Percentiles rank a stretch among this genome's conserved stretches.
These are phyloP conservation scores for Campoplex nolae DNA, from an alignment of 2,888 invertebrate genomes.

Conservation along the genomic window DNA sequence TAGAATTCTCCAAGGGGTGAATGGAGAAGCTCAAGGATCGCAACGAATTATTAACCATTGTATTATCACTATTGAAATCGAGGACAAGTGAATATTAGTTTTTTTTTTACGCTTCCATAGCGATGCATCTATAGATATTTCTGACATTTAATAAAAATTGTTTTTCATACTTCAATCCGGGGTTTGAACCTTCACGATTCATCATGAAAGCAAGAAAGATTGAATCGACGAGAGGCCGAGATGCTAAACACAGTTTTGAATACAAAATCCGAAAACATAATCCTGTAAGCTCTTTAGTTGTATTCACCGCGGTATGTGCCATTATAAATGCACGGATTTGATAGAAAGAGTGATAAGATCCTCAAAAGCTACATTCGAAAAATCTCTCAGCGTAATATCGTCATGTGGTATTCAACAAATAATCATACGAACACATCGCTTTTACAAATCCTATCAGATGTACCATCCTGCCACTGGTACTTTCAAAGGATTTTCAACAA, in stretches of 20 bases:
- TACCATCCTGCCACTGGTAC: not conserved
- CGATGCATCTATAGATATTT: too few relatives aligned
- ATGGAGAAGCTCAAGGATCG: slow-evolving; percentile 1
- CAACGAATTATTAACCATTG: slow-evolving; percentile 33
- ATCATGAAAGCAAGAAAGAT: not conserved
- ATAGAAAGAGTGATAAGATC: slow-evolving; percentile 23
- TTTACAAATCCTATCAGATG: slow-evolving; percentile 14
- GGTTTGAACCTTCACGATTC: not conserved
- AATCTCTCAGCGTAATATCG: slow-evolving; percentile 33
- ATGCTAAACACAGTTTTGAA: not conserved
- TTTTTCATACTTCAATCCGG: not conserved
- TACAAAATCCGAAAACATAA: not conserved
- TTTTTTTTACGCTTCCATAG: not conserved
- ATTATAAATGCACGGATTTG: not conserved
- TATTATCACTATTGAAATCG: not conserved
- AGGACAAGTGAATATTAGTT: slow-evolving; percentile 8
- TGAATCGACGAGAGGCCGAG: not conserved
- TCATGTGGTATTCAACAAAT: slow-evolving; percentile 25
- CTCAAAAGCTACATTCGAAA: slow-evolving; percentile 3
- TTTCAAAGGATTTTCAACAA: slow-evolving; percentile 17
- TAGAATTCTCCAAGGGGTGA: slow-evolving; percentile 33
- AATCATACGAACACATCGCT: slow-evolving; percentile 17
- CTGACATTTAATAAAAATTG: not conserved
- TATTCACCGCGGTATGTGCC: not conserved
- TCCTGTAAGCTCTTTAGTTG: slow-evolving; percentile 10